Percentiles rank a stretch among this genome's conserved stretches.
Conservation (phyloP, 2,797 vertebrate species). For the Muscicapa comitata region DNA sequence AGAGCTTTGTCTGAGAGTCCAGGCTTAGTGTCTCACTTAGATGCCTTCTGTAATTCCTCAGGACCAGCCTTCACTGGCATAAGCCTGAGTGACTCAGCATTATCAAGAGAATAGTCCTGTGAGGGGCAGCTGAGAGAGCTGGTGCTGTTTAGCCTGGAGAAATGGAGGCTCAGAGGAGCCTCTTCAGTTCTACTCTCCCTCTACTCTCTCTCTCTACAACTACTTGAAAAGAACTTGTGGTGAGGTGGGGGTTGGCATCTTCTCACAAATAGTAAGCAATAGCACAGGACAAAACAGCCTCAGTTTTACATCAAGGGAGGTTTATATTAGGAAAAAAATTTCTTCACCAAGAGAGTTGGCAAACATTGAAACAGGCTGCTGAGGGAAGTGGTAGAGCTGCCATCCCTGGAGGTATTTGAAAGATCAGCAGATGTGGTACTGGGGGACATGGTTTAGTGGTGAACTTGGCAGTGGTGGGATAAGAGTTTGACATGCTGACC, state of each 20-base stretch:
- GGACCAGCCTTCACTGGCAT: neutral
- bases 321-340: neutral
- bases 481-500: neutral
- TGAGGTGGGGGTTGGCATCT: neutral
- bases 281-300: neutral
- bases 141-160: neutral
- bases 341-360: neutral
- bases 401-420: neutral
- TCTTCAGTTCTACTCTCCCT: neutral
- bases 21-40: neutral
- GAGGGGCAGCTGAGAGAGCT: neutral
- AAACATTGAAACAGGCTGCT: neutral
- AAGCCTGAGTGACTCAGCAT: neutral
- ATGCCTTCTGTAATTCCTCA: neutral
- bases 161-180: neutral
- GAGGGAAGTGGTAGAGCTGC: neutral
- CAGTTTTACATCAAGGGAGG: neutral
- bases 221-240: neutral
- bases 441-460: neutral
- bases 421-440: rapidly evolving
- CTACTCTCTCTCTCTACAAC: neutral
- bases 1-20: neutral
- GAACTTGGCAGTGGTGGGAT: neutral
- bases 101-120: neutral
- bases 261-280: neutral